Percentiles rank a stretch among this genome's conserved stretches.
Evolutionary conservation across 2,797 vertebrate species (phyloP).

Genomic region (Lates japonicus): DNA sequence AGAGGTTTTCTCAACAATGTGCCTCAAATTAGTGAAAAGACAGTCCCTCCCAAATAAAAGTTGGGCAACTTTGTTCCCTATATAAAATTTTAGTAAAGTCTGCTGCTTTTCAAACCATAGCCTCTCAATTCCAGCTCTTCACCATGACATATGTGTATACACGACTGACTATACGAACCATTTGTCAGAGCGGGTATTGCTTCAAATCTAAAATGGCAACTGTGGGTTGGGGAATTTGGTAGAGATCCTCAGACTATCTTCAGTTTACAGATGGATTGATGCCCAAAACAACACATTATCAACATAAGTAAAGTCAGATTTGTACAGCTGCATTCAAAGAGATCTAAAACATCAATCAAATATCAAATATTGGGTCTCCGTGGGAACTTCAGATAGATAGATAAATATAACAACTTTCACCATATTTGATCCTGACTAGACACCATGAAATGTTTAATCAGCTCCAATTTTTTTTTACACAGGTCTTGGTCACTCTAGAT

Average conservation of each 20-base stretch:
- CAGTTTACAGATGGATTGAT: conserved; percentile 19
- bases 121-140: conserved; percentile 44
- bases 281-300: not conserved
- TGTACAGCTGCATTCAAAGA: not conserved
- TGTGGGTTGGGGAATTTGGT: conserved; percentile 3
- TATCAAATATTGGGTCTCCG: too few relatives aligned
- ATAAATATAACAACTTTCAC: not conserved
- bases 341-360: not conserved
- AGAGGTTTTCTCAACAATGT: not conserved
- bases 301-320: not conserved
- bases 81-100: conserved; percentile 5
- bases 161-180: conserved; percentile 41
- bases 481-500: not conserved
- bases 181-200: conserved; percentile 48
- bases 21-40: not conserved
- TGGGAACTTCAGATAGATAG: not conserved
- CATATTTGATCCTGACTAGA: not conserved
- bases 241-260: conserved; percentile 21
- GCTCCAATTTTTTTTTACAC: not conserved
- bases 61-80: not conserved
- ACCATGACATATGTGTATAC: conserved; percentile 67
- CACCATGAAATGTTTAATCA: not conserved
- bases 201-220: conserved; percentile 53
- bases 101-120: conserved; percentile 8
- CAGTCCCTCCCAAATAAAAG: not conserved